phyloP scores from a whole-genome alignment of 1,140 invertebrate species.

The Drosophila malerkotliana region DNA sequence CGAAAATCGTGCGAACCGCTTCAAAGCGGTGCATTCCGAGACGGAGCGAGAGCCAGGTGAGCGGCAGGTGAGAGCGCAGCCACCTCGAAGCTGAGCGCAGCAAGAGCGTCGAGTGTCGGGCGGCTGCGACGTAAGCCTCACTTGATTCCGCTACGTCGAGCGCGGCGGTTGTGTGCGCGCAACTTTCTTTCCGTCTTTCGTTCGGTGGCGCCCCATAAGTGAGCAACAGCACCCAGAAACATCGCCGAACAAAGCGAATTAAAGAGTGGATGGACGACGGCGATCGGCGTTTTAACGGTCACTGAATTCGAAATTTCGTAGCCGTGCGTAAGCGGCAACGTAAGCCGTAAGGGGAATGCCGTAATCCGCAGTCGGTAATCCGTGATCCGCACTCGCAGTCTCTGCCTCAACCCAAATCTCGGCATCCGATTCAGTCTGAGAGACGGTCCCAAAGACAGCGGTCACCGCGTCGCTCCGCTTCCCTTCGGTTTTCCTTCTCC shows the following conservation, averaged over 20 bases:
- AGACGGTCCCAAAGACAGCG: conserved; percentile 62
- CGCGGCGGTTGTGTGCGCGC: conserved; percentile 40
- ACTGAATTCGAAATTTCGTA: conserved; percentile 29
- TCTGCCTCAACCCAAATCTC: background rate
- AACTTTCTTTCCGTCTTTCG: conserved; percentile 40
- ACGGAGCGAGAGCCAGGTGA: conserved; percentile 30
- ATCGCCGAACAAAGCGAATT: conserved; percentile 46
- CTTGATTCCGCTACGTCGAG: conserved; percentile 41
- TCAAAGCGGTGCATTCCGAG: conserved; percentile 54
- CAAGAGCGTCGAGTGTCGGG: background rate
- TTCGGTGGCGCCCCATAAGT: background rate
- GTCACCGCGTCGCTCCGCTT: conserved; percentile 35
- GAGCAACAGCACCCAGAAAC: conserved; percentile 1
- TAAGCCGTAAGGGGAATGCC: conserved; percentile 12
- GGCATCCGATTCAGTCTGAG: conserved; percentile 49
- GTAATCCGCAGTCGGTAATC: conserved; percentile 2
- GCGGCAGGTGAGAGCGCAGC: conserved; percentile 3
- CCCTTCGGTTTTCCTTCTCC: background rate
- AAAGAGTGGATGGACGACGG: conserved; percentile 26
- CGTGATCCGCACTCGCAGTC: background rate
- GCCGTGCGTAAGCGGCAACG: conserved; percentile 11
- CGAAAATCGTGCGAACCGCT: conserved; percentile 64
- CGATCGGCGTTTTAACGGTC: conserved; percentile 10
- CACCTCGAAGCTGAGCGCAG: background rate
- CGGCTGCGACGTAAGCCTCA: conserved; percentile 32